Evolutionary conservation across 1,140 invertebrate genomes (phyloP).

Genomic region (Centruroides sculpturatus): DNA sequence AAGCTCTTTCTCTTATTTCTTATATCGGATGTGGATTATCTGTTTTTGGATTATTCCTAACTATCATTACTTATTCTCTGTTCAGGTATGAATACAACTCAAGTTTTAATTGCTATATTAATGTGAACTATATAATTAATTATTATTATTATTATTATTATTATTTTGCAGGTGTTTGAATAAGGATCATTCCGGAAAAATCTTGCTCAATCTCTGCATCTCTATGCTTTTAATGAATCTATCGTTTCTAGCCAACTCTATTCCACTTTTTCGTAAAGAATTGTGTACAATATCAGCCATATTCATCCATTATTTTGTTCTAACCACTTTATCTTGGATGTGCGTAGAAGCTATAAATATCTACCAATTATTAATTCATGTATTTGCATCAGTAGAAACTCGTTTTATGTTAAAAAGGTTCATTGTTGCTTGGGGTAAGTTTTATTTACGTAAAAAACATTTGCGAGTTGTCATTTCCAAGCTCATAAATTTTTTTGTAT

Average conservation of each 20-base stretch:
- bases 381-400: constrained; percentile 36
- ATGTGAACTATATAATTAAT: too few species aligned
- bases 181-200: constrained; percentile 37
- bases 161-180: constrained; percentile 31
- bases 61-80: constrained; percentile 34
- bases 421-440: constrained; percentile 37
- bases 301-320: constrained; percentile 35
- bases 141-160: too few species aligned
- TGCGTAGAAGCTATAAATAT: constrained; percentile 38
- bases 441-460: too few species aligned
- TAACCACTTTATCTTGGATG: constrained; percentile 39
- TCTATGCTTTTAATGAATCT: constrained; percentile 36
- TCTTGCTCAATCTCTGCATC: constrained; percentile 37
- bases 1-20: constrained; percentile 33
- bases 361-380: constrained; percentile 39
- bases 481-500: too few species aligned
- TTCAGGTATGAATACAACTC: constrained; percentile 19
- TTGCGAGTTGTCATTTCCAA: too few species aligned
- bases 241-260: constrained; percentile 30
- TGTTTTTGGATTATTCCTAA: constrained; percentile 31
- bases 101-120: too few species aligned
- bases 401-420: constrained; percentile 37
- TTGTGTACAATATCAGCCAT: constrained; percentile 27
- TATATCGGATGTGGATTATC: constrained; percentile 36
- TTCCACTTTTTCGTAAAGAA: too few species aligned